Percentiles rank a stretch among this genome's conserved stretches.
Conservation (phyloP, 2,113 vertebrate species). For the Epinephelus fuscoguttatus region DNA sequence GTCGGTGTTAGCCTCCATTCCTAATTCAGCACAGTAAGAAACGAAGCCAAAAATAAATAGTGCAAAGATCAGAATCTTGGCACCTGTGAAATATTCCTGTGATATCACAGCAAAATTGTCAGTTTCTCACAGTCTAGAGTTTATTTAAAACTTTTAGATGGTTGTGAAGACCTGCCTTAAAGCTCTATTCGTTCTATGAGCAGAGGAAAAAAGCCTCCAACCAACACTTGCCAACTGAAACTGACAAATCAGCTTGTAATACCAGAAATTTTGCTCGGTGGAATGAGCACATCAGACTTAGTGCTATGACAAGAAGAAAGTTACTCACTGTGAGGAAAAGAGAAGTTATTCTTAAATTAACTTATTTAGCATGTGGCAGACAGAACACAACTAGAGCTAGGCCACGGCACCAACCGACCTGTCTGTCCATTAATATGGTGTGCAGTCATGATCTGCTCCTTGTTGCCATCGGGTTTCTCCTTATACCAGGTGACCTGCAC, state of each 20-base stretch:
- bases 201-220: background rate
- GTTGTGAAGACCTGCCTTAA: background rate
- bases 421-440: slow-evolving; percentile 68
- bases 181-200: background rate
- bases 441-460: slow-evolving; percentile 79
- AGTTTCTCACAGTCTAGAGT: background rate
- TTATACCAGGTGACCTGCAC: slow-evolving; percentile 83
- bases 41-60: background rate
- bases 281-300: background rate
- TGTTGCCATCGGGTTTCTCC: slow-evolving; percentile 17
- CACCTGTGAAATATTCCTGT: background rate
- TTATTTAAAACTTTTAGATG: slow-evolving; percentile 7
- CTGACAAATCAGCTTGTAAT: slow-evolving; percentile 4
- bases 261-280: background rate
- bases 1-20: background rate
- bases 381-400: background rate
- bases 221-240: background rate
- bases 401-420: slow-evolving; percentile 55
- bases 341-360: background rate
- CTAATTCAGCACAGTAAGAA: background rate
- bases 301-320: background rate
- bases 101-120: background rate
- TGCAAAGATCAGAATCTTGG: background rate
- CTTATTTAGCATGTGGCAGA: background rate
- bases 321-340: background rate